Base-by-base conservation (phyloP, 2,888 invertebrate species). In the Sicus ferrugineus region DNA sequence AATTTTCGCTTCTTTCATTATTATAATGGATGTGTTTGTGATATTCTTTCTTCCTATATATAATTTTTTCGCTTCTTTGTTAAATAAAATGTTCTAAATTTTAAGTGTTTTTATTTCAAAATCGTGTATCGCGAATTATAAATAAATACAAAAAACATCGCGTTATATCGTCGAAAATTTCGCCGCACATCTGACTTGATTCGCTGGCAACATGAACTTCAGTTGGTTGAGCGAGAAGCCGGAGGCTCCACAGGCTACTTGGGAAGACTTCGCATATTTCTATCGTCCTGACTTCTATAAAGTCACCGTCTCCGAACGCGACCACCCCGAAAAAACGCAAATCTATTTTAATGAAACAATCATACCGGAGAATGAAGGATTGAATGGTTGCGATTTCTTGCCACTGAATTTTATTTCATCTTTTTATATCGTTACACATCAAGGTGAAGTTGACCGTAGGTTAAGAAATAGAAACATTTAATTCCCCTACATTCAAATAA, bases 221-320 rank as follows among this genome's bases (percentile, higher is more conserved):
- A 82, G 81, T 82, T 85, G 85, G 84, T 74, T 80, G 73, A 69
- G 77, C 69, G 81, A 82, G 72, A 80, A 79, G 76, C 69, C 79
- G 80, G 79, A 81, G 72, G 83, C 85, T 78, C 84, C 85, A 73
- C 85, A 86, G 81, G 87, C 87, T 68, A 88, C 86, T 77, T 89
- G 88, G 88, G 83, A 84, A 71, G 86, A 86, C 72, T 81, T 80
- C 74, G 81, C 84, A 73, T 80, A 80, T 75, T 84, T 82, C 68
- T 86, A 84, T 78, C 84, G 81, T 71, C 83, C 84, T 68, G 79
- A 84, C 66, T 83, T 80, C 70, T 84, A 84, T 73, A 78, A 80
- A 73, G 79, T 87, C 67, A 86, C 87, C 63, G 82, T 87, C 64
- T 87, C 87, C 48, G 87, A 87, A 78, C 83, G 83, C 74, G 87